Evolutionary conservation across 2,797 vertebrate species (phyloP).

Genomic region (Nasua narica): DNA sequence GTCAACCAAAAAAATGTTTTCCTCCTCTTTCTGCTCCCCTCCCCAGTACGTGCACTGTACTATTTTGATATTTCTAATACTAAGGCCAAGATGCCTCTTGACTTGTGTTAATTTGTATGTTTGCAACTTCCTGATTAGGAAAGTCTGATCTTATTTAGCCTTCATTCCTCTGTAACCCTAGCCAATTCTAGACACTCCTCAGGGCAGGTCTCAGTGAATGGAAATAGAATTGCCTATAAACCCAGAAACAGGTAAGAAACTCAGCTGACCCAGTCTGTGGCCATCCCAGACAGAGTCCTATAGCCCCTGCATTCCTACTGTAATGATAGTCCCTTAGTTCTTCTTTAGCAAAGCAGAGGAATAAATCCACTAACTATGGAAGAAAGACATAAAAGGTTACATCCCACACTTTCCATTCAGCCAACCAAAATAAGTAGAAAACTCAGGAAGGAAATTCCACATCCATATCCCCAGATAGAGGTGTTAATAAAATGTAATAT

Average conservation of each 20-base stretch:
- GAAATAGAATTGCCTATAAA: background rate
- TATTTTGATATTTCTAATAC: background rate
- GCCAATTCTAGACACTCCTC: background rate
- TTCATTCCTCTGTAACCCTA: background rate
- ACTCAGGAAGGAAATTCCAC: slow-evolving; percentile 26
- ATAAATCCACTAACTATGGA: background rate
- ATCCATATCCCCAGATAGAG: background rate
- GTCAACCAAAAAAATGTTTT: background rate
- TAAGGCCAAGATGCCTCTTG: background rate
- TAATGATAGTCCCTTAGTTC: background rate
- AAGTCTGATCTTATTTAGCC: background rate
- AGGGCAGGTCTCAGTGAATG: background rate
- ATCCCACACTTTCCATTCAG: background rate
- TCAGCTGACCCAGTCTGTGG: background rate
- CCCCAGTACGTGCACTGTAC: background rate
- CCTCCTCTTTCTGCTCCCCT: background rate
- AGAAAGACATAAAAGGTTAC: slow-evolving; percentile 18
- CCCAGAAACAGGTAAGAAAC: background rate
- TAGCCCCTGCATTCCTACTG: background rate
- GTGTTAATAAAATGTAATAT: slow-evolving; percentile 48
- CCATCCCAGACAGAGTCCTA: background rate
- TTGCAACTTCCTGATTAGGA: background rate
- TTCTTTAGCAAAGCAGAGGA: background rate
- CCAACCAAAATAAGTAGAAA: slow-evolving; percentile 17
- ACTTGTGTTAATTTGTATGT: background rate